Conservation (phyloP, 2,113 vertebrate genomes). For the Ondatra zibethicus region DNA sequence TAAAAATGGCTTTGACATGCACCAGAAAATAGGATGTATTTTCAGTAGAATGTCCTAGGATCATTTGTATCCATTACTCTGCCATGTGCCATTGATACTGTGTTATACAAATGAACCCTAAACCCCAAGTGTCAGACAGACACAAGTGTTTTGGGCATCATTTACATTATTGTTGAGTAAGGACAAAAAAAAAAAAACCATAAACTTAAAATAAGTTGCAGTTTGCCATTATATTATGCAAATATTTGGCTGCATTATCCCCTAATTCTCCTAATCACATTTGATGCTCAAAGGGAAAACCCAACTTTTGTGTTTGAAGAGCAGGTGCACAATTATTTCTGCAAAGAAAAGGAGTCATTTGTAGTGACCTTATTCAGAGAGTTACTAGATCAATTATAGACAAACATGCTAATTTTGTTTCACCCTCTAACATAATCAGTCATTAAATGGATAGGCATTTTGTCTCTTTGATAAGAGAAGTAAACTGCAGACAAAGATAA, state of each 20-base stretch:
- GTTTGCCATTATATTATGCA: conserved; percentile 75
- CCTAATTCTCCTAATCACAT: conserved; percentile 43
- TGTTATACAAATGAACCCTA: conserved; percentile 61
- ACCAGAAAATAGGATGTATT: conserved; percentile 72
- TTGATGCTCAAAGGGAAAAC: conserved; percentile 68
- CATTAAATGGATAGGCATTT: conserved; percentile 42
- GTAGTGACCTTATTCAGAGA: conserved; percentile 43
- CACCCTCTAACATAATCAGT: conserved; percentile 45
- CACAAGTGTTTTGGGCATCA: conserved; percentile 21
- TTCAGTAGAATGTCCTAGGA: conserved; percentile 56
- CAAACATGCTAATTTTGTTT: conserved; percentile 64
- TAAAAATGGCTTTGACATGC: conserved; percentile 73
- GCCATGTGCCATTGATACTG: conserved; percentile 31
- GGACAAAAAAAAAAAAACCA: conserved; percentile 60
- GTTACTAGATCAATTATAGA: conserved; percentile 67
- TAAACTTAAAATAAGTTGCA: conserved; percentile 63
- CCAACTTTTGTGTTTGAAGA: conserved; percentile 70
- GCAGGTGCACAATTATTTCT: conserved; percentile 74
- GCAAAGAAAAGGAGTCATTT: conserved; percentile 66
- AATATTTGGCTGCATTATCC: conserved; percentile 71
- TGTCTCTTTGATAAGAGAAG: conserved; percentile 38
- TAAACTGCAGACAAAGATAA: conserved; percentile 64
- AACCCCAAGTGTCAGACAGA: conserved; percentile 48
- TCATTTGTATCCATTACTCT: conserved; percentile 74
- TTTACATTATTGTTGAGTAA: conserved; percentile 63